phyloP scores from a whole-genome alignment of 2,797 vertebrate genomes.

The Lycodopsis pacificus region DNA sequence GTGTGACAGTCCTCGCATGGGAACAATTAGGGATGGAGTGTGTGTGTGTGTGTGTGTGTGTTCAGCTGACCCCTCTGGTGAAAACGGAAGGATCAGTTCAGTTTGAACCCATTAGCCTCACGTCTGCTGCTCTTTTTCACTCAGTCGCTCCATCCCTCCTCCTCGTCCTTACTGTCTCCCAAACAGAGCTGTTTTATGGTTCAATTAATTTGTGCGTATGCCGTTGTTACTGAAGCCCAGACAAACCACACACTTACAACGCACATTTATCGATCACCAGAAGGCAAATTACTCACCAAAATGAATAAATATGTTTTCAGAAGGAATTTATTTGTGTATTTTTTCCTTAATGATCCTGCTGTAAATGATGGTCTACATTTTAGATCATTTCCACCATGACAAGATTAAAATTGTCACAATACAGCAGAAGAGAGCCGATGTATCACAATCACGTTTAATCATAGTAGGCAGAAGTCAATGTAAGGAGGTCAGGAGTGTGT shows the following conservation, averaged over 20 bases:
- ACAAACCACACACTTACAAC: neutral
- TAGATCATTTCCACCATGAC: neutral
- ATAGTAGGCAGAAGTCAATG: no score
- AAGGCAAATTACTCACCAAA: neutral
- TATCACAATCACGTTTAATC: no score
- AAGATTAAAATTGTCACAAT: neutral
- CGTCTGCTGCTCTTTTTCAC: conserved; percentile 1
- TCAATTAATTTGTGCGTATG: neutral
- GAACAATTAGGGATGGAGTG: conserved; percentile 49
- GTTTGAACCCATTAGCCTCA: conserved; percentile 51
- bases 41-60: conserved; percentile 38
- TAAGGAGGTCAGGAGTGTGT: no score
- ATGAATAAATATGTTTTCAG: neutral
- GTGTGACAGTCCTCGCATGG: conserved; percentile 34
- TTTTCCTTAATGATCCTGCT: neutral
- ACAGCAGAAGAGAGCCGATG: neutral
- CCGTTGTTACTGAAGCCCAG: neutral
- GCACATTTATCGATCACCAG: neutral
- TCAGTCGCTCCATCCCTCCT: neutral
- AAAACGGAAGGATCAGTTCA: conserved; percentile 52
- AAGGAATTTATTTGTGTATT: neutral
- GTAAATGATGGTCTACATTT: neutral
- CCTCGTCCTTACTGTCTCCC: neutral
- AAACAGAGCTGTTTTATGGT: neutral
- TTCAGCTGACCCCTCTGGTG: conserved; percentile 48